These are phyloP conservation scores for Sphinx pinastri DNA, from an alignment of 2,888 invertebrate species.

Conservation along the genomic window DNA sequence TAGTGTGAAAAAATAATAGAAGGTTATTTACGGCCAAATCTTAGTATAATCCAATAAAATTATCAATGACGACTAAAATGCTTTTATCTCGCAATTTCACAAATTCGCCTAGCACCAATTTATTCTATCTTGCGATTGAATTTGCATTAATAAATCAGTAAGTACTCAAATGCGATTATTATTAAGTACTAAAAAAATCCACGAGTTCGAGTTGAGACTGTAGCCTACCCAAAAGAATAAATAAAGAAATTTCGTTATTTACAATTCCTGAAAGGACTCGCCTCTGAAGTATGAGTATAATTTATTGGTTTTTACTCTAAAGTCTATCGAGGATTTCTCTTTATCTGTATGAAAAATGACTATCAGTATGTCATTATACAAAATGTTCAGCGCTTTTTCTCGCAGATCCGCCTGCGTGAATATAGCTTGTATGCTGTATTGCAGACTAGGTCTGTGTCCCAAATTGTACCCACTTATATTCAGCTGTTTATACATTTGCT, in stretches of 20 bases:
- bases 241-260: background rate
- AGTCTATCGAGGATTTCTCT: too few species aligned
- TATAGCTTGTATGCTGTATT: too few species aligned
- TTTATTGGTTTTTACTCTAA: too few species aligned
- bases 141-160: background rate
- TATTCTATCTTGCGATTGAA: background rate
- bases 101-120: background rate
- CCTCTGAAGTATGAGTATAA: too few species aligned
- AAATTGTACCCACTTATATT: too few species aligned
- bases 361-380: too few species aligned
- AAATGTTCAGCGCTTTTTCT: too few species aligned
- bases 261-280: background rate
- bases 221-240: background rate
- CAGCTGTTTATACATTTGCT: too few species aligned
- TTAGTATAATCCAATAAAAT: background rate
- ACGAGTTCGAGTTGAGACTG: background rate
- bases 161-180: slow-evolving; percentile 6
- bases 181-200: background rate
- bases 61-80: background rate
- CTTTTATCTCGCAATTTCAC: background rate
- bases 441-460: too few species aligned
- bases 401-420: too few species aligned
- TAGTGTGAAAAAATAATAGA: background rate
- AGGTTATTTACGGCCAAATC: background rate
- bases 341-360: too few species aligned